phyloP scores from a whole-genome alignment of 1,140 invertebrate genomes.

The Arion vulgaris region DNA sequence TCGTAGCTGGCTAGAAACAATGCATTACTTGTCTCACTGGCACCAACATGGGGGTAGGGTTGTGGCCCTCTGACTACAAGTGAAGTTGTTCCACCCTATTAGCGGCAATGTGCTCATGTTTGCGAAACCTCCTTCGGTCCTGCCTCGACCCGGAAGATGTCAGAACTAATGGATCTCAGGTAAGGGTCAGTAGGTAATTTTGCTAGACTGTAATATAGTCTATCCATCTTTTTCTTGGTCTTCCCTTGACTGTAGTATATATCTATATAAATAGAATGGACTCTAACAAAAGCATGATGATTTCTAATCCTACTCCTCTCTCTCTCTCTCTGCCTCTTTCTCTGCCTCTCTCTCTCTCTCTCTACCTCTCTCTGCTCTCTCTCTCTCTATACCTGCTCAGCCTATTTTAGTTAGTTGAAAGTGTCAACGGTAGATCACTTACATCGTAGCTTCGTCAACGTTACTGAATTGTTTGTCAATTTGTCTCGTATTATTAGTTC shows the following conservation, averaged over 20 bases:
- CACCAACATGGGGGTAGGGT: slow-evolving; percentile 4
- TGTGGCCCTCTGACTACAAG: background rate
- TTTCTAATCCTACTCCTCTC: background rate
- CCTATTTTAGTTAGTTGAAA: no score
- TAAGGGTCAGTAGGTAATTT: no score
- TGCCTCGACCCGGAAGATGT: slow-evolving; percentile 16
- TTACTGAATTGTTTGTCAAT: no score
- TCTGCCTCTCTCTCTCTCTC: slow-evolving; percentile 1
- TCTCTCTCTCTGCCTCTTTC: background rate
- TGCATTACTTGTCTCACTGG: background rate
- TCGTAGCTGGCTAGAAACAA: background rate
- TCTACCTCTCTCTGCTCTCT: background rate
- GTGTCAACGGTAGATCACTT: no score
- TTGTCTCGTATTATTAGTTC: no score
- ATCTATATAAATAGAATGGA: no score
- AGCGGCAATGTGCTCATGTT: background rate
- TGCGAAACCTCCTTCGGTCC: background rate
- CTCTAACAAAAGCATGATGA: no score
- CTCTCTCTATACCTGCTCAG: background rate
- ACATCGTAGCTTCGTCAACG: no score
- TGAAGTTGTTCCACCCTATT: background rate
- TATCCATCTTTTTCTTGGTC: no score
- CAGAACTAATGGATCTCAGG: background rate
- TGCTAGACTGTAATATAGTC: no score
- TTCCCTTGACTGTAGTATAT: no score